Evolutionary conservation across 2,888 invertebrate genomes (phyloP).

Genomic region (Argyresthia albistria): DNA sequence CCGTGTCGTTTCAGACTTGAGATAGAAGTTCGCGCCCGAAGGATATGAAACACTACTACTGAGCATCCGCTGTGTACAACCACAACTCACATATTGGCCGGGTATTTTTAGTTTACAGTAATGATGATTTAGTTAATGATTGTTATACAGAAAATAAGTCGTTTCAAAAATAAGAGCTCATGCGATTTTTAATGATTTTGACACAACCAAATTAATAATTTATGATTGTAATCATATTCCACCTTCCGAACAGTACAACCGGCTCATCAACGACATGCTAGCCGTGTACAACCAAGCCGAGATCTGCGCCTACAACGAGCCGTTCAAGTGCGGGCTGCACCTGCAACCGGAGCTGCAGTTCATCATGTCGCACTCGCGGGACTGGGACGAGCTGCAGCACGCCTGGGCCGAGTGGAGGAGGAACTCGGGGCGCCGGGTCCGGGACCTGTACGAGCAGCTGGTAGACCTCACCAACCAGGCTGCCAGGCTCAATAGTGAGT

Average conservation of each 20-base stretch:
- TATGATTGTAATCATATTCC: too few species aligned
- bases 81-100: too few species aligned
- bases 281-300: slow-evolving; percentile 89
- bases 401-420: slow-evolving; percentile 94
- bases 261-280: slow-evolving; percentile 90
- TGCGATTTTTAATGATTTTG: too few species aligned
- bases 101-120: too few species aligned
- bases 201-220: too few species aligned
- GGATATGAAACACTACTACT: too few species aligned
- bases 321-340: slow-evolving; percentile 85
- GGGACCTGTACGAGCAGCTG: slow-evolving; percentile 85
- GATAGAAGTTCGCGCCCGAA: too few species aligned
- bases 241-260: slow-evolving; percentile 79
- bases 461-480: slow-evolving; percentile 86
- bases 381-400: slow-evolving; percentile 91
- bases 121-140: too few species aligned
- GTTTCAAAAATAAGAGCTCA: too few species aligned
- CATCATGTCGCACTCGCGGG: slow-evolving; percentile 82
- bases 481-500: slow-evolving; percentile 85
- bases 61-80: too few species aligned
- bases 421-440: slow-evolving; percentile 84
- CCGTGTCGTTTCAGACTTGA: too few species aligned
- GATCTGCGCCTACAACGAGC: slow-evolving; percentile 88
- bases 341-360: slow-evolving; percentile 83
- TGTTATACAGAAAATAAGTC: too few species aligned